Conservation (phyloP, 2,888 invertebrate species). For the Calameuta idolon region DNA sequence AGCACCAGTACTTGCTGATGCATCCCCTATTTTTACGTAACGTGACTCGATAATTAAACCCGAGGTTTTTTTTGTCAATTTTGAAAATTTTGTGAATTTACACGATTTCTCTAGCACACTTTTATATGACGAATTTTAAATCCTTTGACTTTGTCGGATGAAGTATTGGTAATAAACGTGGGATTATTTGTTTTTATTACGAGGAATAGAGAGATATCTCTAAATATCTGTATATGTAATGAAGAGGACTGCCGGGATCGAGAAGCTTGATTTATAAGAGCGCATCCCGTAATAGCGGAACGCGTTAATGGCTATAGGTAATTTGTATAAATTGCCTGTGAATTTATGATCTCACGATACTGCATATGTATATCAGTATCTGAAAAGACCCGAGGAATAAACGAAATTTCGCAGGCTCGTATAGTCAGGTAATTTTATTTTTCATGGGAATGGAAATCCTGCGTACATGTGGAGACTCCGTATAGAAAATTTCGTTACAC, state of each 20-base stretch:
- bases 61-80: not conserved
- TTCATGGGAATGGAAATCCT: not conserved
- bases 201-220: not conserved
- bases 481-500: not conserved
- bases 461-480: not conserved
- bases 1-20: not conserved
- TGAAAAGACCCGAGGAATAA: not conserved
- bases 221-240: not conserved
- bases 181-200: not conserved
- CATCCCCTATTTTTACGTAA: not conserved
- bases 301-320: constrained; percentile 51
- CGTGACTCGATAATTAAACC: not conserved
- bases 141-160: not conserved
- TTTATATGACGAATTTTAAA: not conserved
- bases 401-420: not conserved
- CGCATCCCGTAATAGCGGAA: constrained; percentile 32
- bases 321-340: constrained; percentile 53
- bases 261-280: constrained; percentile 50
- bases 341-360: constrained; percentile 49
- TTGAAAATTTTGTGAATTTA: not conserved
- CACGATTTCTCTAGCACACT: not conserved
- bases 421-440: not conserved
- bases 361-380: constrained; percentile 10
- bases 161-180: not conserved
- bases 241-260: not conserved